These are phyloP conservation scores for Branchipolynoe longqiensis DNA, from an alignment of 2,888 invertebrate genomes.

Conservation along the genomic window DNA sequence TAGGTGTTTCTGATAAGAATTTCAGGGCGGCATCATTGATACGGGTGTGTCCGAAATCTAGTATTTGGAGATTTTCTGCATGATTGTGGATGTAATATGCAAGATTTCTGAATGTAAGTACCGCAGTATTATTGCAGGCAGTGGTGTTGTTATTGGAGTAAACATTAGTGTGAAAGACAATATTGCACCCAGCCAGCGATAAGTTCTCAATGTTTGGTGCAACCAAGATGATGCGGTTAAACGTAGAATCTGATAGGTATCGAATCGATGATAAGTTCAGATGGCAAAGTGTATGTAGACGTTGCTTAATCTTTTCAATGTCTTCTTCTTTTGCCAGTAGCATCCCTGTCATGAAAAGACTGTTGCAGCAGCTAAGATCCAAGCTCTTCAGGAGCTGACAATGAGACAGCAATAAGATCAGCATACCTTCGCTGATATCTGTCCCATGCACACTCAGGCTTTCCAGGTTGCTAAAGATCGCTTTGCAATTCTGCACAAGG, in stretches of 20 bases:
- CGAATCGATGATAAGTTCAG: slow-evolving; percentile 87
- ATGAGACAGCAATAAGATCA: slow-evolving; percentile 73
- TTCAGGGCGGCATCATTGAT: slow-evolving; percentile 86
- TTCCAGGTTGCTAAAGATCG: slow-evolving; percentile 73
- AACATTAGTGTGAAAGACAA: slow-evolving; percentile 88
- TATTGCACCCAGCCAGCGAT: slow-evolving; percentile 87
- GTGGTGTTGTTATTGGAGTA: slow-evolving; percentile 77
- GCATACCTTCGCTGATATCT: slow-evolving; percentile 76
- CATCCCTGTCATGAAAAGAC: slow-evolving; percentile 88
- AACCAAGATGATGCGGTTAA: slow-evolving; percentile 86
- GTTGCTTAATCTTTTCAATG: slow-evolving; percentile 66
- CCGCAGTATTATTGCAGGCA: slow-evolving; percentile 85
- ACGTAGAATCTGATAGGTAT: slow-evolving; percentile 89
- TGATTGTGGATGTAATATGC: slow-evolving; percentile 84
- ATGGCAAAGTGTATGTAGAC: slow-evolving; percentile 83
- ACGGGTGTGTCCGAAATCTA: slow-evolving; percentile 87
- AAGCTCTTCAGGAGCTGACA: slow-evolving; percentile 84
- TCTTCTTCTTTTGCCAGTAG: slow-evolving; percentile 86
- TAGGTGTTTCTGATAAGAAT: slow-evolving; percentile 84
- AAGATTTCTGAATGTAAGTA: slow-evolving; percentile 88
- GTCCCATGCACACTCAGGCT: slow-evolving; percentile 76
- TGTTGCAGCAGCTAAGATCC: slow-evolving; percentile 86
- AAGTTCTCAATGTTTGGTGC: slow-evolving; percentile 85
- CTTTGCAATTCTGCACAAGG: slow-evolving; percentile 65
- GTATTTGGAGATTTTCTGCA: slow-evolving; percentile 84